Evolutionary conservation across 2,113 vertebrate species (phyloP).

Genomic region (Hoplias malabaricus): DNA sequence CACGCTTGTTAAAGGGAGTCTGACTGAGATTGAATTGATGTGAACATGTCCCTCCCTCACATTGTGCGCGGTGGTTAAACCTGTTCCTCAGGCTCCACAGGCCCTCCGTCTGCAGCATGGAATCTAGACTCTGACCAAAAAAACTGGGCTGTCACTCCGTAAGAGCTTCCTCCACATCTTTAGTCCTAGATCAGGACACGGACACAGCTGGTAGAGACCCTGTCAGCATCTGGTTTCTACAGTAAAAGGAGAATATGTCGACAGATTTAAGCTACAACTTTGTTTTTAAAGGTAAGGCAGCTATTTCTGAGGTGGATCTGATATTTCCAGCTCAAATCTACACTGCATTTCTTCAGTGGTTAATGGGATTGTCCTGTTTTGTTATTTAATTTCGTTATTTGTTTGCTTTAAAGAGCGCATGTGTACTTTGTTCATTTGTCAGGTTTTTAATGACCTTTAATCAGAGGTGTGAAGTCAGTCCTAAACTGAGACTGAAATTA

Average conservation of each 20-base stretch:
- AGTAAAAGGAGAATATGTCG: constrained; percentile 61
- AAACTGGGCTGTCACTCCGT: neutral
- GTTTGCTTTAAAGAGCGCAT: neutral
- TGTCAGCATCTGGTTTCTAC: neutral
- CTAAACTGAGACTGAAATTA: too few relatives aligned
- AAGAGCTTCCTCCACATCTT: constrained; percentile 13
- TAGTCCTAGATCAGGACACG: neutral
- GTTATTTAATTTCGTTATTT: neutral
- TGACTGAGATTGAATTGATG: neutral
- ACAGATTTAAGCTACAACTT: constrained; percentile 75
- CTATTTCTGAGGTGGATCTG: neutral
- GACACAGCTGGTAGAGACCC: neutral
- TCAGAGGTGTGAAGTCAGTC: too few relatives aligned
- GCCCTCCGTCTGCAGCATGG: neutral
- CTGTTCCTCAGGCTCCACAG: constrained; percentile 42
- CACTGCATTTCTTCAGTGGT: neutral
- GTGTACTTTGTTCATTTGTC: neutral
- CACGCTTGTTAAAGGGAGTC: neutral
- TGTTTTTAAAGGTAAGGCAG: constrained; percentile 75
- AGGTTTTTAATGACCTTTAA: neutral
- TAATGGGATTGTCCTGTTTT: neutral
- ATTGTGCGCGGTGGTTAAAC: constrained; percentile 29
- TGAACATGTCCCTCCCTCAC: constrained; percentile 34
- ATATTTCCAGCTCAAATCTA: neutral
- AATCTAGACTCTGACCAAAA: constrained; percentile 9